Percentiles rank a stretch among this genome's conserved stretches.
Conservation (phyloP, 2,888 invertebrate species). For the Leptopilina drosophilae region DNA sequence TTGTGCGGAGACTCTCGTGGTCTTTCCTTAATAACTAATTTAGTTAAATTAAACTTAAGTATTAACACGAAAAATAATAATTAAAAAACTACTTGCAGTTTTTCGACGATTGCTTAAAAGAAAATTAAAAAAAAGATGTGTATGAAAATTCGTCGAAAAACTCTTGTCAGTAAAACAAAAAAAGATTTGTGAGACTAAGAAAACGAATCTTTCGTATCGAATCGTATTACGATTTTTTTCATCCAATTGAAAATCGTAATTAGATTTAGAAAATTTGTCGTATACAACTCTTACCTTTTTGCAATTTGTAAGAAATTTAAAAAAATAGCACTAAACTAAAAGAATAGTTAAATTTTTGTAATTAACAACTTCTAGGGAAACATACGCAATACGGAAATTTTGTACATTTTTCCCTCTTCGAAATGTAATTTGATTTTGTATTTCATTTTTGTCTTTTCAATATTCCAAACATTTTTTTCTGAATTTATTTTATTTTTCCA, state of each 20-base stretch:
- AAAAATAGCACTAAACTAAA: slow-evolving; percentile 10
- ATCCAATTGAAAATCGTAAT: not conserved
- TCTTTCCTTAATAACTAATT: slow-evolving; percentile 42
- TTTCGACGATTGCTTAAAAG: slow-evolving; percentile 44
- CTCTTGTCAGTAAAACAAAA: not conserved
- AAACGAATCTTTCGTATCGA: too few relatives aligned
- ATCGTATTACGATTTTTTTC: not conserved
- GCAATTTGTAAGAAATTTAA: slow-evolving; percentile 32
- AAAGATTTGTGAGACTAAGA: too few relatives aligned
- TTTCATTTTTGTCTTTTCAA: not conserved
- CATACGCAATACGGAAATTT: slow-evolving; percentile 5
- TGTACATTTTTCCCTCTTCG: slow-evolving; percentile 19
- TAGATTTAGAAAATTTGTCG: slow-evolving; percentile 4
- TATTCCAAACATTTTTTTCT: too few relatives aligned
- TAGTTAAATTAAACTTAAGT: slow-evolving; percentile 42
- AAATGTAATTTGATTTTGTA: not conserved
- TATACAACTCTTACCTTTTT: slow-evolving; percentile 28
- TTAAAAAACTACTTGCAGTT: slow-evolving; percentile 31
- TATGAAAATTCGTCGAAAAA: slow-evolving; percentile 10
- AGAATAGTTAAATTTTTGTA: slow-evolving; percentile 30
- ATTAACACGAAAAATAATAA: slow-evolving; percentile 44
- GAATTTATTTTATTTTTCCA: too few relatives aligned
- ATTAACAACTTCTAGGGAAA: slow-evolving; percentile 15
- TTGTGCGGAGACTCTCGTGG: slow-evolving; percentile 36
- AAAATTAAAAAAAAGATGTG: slow-evolving; percentile 39